phyloP scores from a whole-genome alignment of 1,140 invertebrate genomes.

The Papilio machaon region DNA sequence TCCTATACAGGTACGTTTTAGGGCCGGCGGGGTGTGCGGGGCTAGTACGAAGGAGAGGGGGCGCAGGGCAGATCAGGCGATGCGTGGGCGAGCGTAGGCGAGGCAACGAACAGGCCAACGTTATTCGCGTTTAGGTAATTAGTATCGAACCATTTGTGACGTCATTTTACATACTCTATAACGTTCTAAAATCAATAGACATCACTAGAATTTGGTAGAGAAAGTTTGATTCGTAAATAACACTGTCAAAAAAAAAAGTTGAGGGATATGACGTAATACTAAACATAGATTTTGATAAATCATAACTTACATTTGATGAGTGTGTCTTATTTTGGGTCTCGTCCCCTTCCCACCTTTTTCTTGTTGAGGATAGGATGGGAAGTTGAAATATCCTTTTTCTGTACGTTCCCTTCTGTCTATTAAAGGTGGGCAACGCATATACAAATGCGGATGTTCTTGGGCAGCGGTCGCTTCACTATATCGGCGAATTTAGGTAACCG shows the following conservation, averaged over 20 bases:
- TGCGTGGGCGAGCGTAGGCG: slow-evolving; percentile 61
- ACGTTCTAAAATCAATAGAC: not conserved
- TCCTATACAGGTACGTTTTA: slow-evolving; percentile 59
- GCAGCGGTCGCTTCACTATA: too few relatives aligned
- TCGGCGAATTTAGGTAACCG: too few relatives aligned
- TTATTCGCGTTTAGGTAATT: slow-evolving; percentile 63
- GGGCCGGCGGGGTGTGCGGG: slow-evolving; percentile 37
- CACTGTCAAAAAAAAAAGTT: not conserved
- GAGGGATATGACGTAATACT: not conserved
- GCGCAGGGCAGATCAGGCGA: slow-evolving; percentile 45
- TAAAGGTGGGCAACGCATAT: too few relatives aligned
- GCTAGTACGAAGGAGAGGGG: slow-evolving; percentile 41
- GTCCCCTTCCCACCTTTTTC: too few relatives aligned
- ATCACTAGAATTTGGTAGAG: not conserved
- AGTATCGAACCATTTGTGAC: slow-evolving; percentile 53
- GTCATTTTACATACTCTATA: slow-evolving; percentile 39
- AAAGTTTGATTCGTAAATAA: not conserved
- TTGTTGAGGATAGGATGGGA: too few relatives aligned
- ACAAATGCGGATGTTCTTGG: too few relatives aligned
- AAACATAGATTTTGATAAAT: too few relatives aligned
- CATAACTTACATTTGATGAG: too few relatives aligned
- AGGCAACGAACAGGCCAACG: slow-evolving; percentile 53
- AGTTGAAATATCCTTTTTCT: too few relatives aligned
- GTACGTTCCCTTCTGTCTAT: too few relatives aligned
- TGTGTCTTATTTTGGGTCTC: too few relatives aligned